Evolutionary conservation across 2,113 vertebrate species (phyloP), one percentile per base, ranked within the genome.

Genomic region (Orycteropus afer): DNA sequence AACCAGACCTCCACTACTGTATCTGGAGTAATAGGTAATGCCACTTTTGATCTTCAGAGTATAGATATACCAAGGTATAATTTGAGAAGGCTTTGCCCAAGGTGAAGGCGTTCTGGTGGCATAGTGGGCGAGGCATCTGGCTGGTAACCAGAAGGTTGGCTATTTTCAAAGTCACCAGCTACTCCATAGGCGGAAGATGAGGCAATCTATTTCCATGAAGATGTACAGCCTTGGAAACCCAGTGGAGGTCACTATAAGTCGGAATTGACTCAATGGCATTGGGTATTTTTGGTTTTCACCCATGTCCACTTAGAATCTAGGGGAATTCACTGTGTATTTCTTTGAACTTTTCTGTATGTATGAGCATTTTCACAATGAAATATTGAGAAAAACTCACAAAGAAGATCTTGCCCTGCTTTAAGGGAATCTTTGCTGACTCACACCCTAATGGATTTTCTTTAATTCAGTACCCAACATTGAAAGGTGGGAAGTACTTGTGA

Each of bases 291-390:
- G 55, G 13, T 53, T 53, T 57, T 57, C 47, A 45, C 34, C 63
- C 13, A 11, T 76, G 37, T 89, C 69, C 67, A 59, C 18, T 87
- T 51, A 84, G 93, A 86, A 40, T 89, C 37, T 86, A 71, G 73
- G 40, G n/a, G 34, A 76, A n/a, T 94, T 95, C n/a, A 10, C 40
- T 89, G 2, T 76, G 5, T 74, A 59, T 90, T 42, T 32, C 42
- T 76, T 76, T 87, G 9, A 90, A 0, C 25, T 93, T 95, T 84
- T 42, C 13, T 82, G 14, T 74, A 3, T 86, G 23, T 63, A 61
- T 92, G n/a, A 82, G 90, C 77, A 20, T 37, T 77, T 87, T 92
- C 49, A 76, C 32, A 86, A 77, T 77, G 34, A 94, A 94, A 63
- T 61, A 57, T 51, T 49, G 51, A 53, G 9, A 13, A 22, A 32